Conservation (phyloP, 2,888 invertebrate species). For the Caenorhabditis doughertyi region DNA sequence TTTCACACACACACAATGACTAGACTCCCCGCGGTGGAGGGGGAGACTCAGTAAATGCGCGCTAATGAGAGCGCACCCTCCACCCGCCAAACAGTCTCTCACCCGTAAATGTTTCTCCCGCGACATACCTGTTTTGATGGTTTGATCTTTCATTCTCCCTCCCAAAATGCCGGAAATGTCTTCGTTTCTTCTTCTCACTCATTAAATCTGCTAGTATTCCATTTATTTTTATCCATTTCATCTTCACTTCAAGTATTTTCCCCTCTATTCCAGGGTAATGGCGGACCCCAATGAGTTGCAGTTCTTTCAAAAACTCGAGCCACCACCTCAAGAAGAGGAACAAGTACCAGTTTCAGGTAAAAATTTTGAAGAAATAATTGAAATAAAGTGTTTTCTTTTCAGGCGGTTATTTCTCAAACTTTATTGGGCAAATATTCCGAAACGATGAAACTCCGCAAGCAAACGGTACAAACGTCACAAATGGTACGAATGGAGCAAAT, state of each 20-base stretch:
- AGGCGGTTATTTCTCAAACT: slow-evolving; percentile 60
- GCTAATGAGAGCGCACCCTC: slow-evolving; percentile 28
- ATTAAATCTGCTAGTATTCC: slow-evolving; percentile 30
- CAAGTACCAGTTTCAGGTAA: slow-evolving; percentile 22
- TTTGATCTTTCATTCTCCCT: slow-evolving; percentile 54
- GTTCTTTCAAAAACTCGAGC: slow-evolving; percentile 62
- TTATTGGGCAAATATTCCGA: slow-evolving; percentile 63
- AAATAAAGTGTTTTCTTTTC: slow-evolving; percentile 13
- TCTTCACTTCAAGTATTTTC: neutral
- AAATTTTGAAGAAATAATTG: neutral
- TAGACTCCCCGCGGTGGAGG: too few species aligned
- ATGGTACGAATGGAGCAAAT: slow-evolving; percentile 36
- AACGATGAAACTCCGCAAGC: slow-evolving; percentile 35
- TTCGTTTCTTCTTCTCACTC: slow-evolving; percentile 5
- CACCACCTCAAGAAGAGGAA: slow-evolving; percentile 52
- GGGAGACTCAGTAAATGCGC: slow-evolving; percentile 31
- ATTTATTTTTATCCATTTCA: neutral
- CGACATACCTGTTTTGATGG: slow-evolving; percentile 46
- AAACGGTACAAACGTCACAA: too few species aligned
- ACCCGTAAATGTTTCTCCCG: neutral
- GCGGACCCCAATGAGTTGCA: slow-evolving; percentile 46
- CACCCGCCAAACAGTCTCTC: slow-evolving; percentile 8
- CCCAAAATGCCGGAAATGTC: slow-evolving; percentile 3
- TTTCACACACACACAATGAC: too few species aligned
- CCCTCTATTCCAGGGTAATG: slow-evolving; percentile 48